A percentile compares a stretch with the other conserved stretches of the same genome.
Conservation (phyloP, 2,888 invertebrate species). For the Lasioglossum calceatum region DNA sequence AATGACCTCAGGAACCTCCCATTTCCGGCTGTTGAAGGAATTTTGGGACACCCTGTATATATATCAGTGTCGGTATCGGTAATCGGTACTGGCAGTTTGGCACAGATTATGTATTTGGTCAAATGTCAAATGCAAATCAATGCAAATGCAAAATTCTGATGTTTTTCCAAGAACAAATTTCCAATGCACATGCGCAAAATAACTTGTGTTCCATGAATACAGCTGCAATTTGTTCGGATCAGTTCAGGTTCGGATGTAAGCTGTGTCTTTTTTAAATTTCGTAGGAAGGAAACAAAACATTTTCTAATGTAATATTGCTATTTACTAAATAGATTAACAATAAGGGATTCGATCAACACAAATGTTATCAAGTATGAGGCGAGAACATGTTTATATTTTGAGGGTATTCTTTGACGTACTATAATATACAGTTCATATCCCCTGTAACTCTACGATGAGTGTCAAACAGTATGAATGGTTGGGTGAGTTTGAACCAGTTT, state of each 20-base stretch:
- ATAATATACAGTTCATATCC: neutral
- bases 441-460: neutral
- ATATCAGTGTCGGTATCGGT: too few species aligned
- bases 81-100: neutral
- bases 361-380: neutral
- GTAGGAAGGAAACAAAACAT: neutral
- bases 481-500: neutral
- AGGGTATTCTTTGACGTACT: neutral
- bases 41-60: too few species aligned
- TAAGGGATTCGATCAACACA: neutral
- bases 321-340: neutral
- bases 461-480: neutral
- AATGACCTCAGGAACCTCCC: too few species aligned
- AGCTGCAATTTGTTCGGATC: neutral
- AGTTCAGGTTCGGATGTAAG: neutral
- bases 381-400: neutral
- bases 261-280: neutral
- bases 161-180: neutral
- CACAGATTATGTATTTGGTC: neutral
- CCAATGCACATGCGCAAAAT: neutral
- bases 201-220: neutral
- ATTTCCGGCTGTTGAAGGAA: too few species aligned
- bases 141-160: neutral
- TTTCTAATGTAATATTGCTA: neutral
- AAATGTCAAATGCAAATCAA: neutral